These are phyloP conservation scores for Sicus ferrugineus DNA, from an alignment of 2,888 invertebrate genomes.

Conservation along the genomic window DNA sequence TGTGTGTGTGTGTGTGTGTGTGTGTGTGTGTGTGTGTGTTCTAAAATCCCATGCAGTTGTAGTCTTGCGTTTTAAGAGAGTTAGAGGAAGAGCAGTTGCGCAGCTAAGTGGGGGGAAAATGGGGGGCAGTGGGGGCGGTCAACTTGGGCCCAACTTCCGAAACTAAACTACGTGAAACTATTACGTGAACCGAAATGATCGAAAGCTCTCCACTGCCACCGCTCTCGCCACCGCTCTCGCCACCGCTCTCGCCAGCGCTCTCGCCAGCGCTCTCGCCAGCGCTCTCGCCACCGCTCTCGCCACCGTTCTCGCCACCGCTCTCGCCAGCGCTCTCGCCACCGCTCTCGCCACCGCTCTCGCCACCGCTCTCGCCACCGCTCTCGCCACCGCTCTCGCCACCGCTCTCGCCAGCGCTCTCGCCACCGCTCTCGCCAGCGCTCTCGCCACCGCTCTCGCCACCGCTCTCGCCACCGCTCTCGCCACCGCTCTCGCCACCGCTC, in stretches of 20 bases:
- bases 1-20: background rate
- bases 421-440: no score
- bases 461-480: no score
- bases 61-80: no score
- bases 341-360: constrained; percentile 19
- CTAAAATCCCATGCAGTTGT: background rate
- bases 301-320: background rate
- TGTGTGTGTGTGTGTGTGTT: background rate
- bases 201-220: constrained; percentile 28
- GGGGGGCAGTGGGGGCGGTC: background rate
- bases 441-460: no score
- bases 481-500: no score
- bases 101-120: background rate
- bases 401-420: no score
- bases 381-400: no score
- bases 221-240: no score
- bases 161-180: no score
- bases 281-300: constrained; percentile 15
- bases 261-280: constrained; percentile 8
- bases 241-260: constrained; percentile 19
- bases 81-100: no score
- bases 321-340: constrained; percentile 14
- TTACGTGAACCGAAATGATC: no score
- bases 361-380: background rate
- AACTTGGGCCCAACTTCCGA: no score